phyloP scores from a whole-genome alignment of 2,888 invertebrate species.

The Schizaphis graminum region DNA sequence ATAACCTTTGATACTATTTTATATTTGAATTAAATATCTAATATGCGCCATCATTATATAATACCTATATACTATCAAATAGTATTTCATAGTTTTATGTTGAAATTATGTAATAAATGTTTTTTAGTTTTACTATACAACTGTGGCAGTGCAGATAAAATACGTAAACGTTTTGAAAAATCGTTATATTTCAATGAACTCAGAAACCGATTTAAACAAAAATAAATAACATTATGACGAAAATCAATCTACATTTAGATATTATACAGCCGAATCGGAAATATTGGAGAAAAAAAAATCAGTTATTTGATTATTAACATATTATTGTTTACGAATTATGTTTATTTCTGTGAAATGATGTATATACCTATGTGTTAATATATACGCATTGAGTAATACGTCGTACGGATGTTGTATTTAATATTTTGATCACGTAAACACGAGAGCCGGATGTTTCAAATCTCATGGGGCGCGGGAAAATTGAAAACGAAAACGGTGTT shows the following conservation, averaged over 20 bases:
- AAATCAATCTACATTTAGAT: background rate
- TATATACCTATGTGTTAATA: background rate
- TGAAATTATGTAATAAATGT: background rate
- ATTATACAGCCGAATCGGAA: background rate
- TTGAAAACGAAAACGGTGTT: conserved; percentile 27
- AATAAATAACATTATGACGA: background rate
- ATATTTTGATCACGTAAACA: conserved; percentile 41
- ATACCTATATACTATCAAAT: background rate
- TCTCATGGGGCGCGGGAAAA: background rate
- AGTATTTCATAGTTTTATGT: background rate
- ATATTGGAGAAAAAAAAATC: background rate
- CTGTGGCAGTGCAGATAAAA: no score
- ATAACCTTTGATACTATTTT: background rate
- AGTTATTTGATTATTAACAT: background rate
- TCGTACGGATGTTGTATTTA: background rate
- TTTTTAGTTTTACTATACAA: background rate
- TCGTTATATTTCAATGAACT: background rate
- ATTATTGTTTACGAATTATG: background rate
- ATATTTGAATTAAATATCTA: background rate
- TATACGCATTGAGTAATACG: background rate
- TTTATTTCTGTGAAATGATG: background rate
- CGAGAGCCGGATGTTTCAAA: background rate
- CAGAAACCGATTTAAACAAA: background rate
- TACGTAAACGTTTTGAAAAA: background rate
- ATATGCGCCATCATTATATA: background rate